Evolutionary conservation across 1,140 invertebrate genomes (phyloP).

Genomic region (Stratiolaelaps scimitus): DNA sequence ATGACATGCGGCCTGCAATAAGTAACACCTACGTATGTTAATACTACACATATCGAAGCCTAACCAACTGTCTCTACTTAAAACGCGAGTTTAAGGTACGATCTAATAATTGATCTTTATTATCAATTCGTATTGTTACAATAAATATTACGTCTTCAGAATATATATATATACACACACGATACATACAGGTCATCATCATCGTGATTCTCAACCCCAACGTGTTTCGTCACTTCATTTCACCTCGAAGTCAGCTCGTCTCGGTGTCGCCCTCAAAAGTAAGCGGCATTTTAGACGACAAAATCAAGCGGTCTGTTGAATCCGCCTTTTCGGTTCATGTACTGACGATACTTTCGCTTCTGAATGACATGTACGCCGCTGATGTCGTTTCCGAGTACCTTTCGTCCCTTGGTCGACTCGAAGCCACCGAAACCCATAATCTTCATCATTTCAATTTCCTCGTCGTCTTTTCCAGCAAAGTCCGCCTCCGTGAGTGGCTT

Average conservation of each 20-base stretch:
- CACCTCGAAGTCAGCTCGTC: background rate
- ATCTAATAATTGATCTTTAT: too few relatives aligned
- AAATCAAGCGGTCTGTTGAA: slow-evolving; percentile 96
- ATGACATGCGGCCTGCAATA: too few relatives aligned
- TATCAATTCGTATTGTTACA: too few relatives aligned
- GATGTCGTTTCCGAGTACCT: slow-evolving; percentile 81
- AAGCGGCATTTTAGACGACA: slow-evolving; percentile 49
- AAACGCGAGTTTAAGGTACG: too few relatives aligned
- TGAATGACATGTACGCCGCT: slow-evolving; percentile 86
- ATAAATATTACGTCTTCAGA: too few relatives aligned
- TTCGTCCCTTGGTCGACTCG: slow-evolving; percentile 77
- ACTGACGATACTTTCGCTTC: slow-evolving; percentile 92
- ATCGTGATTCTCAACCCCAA: too few relatives aligned
- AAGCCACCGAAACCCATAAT: slow-evolving; percentile 93
- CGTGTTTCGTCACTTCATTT: too few relatives aligned
- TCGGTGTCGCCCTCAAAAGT: background rate
- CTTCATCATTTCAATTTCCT: slow-evolving; percentile 91
- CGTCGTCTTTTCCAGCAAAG: slow-evolving; percentile 64
- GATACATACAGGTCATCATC: too few relatives aligned
- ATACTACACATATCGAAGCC: too few relatives aligned
- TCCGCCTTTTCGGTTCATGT: slow-evolving; percentile 98
- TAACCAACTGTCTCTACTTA: too few relatives aligned
- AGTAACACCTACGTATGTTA: too few relatives aligned
- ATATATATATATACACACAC: too few relatives aligned
- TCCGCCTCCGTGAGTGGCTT: slow-evolving; percentile 49